Evolutionary conservation across 2,888 invertebrate genomes (phyloP).

Genomic region (Sabatieria punctata): DNA sequence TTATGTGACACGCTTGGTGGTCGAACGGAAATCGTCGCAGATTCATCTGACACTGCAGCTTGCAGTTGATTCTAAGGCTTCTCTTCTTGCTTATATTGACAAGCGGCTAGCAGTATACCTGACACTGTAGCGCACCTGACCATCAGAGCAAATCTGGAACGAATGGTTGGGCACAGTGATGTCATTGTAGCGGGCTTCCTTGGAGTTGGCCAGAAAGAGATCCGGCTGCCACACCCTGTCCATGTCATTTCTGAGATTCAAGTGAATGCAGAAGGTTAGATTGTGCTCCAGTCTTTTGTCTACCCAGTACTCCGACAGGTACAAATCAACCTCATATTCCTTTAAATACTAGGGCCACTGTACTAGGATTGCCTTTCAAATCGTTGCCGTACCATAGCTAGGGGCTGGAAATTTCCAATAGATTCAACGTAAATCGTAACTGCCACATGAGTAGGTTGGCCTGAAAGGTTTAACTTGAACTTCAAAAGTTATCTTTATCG

Average conservation of each 20-base stretch:
- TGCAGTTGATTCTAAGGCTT: background rate
- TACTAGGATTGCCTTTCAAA: background rate
- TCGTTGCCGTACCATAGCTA: too few species aligned
- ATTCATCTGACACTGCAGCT: conserved; percentile 5
- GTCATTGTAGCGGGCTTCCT: conserved; percentile 1
- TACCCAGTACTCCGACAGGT: conserved; percentile 2
- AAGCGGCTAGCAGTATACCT: background rate
- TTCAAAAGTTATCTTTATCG: too few species aligned
- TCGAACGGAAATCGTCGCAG: conserved; percentile 5
- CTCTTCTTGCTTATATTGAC: background rate
- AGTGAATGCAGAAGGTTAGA: background rate
- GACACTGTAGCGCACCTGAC: background rate
- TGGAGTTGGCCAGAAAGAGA: too few species aligned
- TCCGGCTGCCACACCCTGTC: conserved; percentile 11
- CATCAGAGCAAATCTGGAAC: background rate
- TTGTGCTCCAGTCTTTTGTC: conserved; percentile 3
- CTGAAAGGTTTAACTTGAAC: too few species aligned
- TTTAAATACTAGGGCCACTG: too few species aligned
- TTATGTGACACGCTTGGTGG: background rate
- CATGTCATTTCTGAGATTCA: background rate
- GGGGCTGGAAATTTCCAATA: too few species aligned
- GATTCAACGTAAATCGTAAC: too few species aligned
- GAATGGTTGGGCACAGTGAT: conserved; percentile 5
- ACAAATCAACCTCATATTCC: conserved; percentile 7
- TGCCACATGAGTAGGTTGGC: too few species aligned